phyloP scores from a whole-genome alignment of 2,797 vertebrate species.

The Ambastaia sidthimunki region DNA sequence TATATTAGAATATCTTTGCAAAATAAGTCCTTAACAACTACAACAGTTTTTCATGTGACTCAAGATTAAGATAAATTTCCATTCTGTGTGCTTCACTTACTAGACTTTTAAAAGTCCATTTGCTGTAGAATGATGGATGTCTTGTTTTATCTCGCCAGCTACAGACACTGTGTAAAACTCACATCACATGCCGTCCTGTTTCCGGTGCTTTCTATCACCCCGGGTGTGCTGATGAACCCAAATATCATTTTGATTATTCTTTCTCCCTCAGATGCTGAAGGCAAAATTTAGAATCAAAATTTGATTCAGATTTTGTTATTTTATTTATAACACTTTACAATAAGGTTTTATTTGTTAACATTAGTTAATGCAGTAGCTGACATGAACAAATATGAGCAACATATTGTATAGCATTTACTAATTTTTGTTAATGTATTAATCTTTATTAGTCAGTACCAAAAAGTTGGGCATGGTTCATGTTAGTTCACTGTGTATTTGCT shows the following conservation, averaged over 20 bases:
- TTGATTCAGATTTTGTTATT: no score
- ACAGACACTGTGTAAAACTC: not conserved
- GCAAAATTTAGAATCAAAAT: not conserved
- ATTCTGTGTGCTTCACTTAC: not conserved
- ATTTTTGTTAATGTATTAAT: no score
- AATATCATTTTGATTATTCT: not conserved
- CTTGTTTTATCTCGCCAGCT: not conserved
- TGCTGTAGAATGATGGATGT: not conserved
- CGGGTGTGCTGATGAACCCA: not conserved
- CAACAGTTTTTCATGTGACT: not conserved
- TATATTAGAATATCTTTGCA: not conserved
- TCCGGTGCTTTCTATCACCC: not conserved
- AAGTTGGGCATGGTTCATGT: no score
- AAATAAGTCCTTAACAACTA: not conserved
- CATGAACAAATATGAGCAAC: no score
- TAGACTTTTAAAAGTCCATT: not conserved
- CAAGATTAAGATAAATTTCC: not conserved
- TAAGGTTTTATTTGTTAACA: no score
- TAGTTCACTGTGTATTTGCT: no score
- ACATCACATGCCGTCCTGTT: not conserved
- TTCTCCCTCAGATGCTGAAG: not conserved
- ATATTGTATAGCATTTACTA: no score
- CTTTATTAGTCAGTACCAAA: no score
- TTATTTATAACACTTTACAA: not conserved
- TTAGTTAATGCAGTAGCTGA: no score